Conservation (phyloP, 1,140 invertebrate genomes). For the Daktulosphaira vitifoliae region DNA sequence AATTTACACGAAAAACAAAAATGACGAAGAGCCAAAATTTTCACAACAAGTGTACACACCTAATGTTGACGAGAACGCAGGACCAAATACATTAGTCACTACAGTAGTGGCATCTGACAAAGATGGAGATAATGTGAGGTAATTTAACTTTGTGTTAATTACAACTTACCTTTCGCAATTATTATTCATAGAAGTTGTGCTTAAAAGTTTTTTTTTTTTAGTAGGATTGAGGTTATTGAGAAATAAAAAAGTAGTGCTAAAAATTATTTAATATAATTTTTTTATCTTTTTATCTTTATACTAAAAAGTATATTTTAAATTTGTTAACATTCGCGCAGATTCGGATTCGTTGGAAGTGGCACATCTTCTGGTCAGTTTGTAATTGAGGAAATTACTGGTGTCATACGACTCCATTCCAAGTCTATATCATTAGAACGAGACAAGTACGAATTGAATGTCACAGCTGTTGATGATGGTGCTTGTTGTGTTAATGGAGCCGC, state of each 20-base stretch:
- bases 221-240: not conserved
- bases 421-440: slow-evolving; percentile 73
- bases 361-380: slow-evolving; percentile 85
- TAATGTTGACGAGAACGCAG: slow-evolving; percentile 91
- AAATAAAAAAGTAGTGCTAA: not conserved
- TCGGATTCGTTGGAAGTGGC: slow-evolving; percentile 84
- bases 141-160: not conserved
- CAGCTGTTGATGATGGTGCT: slow-evolving; percentile 85
- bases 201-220: too few relatives aligned
- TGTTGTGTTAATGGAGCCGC: slow-evolving; percentile 79
- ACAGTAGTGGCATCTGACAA: slow-evolving; percentile 92
- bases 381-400: slow-evolving; percentile 90
- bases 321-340: slow-evolving; percentile 47
- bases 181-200: too few relatives aligned
- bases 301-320: too few relatives aligned
- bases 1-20: slow-evolving; percentile 92
- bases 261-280: too few relatives aligned
- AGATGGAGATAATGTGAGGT: slow-evolving; percentile 80
- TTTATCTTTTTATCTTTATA: too few relatives aligned
- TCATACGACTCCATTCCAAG: slow-evolving; percentile 78
- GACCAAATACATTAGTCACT: slow-evolving; percentile 84
- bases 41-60: slow-evolving; percentile 93
- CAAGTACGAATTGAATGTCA: slow-evolving; percentile 90
- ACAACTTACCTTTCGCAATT: too few relatives aligned
- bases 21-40: slow-evolving; percentile 92